Percentiles rank a stretch among this genome's conserved stretches.
Conservation (phyloP, 2,113 vertebrate species). For the Podarcis muralis region DNA sequence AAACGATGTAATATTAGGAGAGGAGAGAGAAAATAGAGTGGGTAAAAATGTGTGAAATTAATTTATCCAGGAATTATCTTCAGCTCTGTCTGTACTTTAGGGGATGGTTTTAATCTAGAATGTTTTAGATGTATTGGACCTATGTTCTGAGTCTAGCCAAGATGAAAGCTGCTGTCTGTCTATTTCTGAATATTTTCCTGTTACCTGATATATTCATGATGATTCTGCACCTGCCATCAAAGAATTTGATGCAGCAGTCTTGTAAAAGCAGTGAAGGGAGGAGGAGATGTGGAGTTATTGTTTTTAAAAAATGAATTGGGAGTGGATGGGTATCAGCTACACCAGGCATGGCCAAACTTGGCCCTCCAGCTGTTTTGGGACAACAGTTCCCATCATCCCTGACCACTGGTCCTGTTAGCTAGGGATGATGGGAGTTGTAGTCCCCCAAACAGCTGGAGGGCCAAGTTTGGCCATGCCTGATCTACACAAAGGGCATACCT, state of each 20-base stretch:
- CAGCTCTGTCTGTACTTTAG: slow-evolving; percentile 31
- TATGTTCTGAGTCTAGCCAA: slow-evolving; percentile 41
- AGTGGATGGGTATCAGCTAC: neutral
- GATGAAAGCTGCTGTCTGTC: slow-evolving; percentile 57
- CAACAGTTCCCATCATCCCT: too few relatives aligned
- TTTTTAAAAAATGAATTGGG: neutral
- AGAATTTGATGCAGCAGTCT: neutral
- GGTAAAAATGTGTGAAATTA: neutral
- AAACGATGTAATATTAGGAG: neutral
- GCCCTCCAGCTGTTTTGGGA: too few relatives aligned
- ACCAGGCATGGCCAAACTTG: too few relatives aligned
- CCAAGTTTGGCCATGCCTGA: too few relatives aligned
- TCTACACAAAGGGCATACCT: too few relatives aligned
- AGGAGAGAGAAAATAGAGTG: neutral
- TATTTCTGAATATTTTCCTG: slow-evolving; percentile 38
- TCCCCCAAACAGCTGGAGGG: too few relatives aligned
- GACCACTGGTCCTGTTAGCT: too few relatives aligned
- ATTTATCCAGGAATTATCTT: neutral
- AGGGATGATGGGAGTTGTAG: too few relatives aligned
- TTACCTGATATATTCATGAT: neutral
- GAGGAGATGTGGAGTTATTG: neutral
- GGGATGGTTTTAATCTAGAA: slow-evolving; percentile 28
- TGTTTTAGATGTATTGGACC: neutral
- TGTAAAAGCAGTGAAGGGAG: neutral
- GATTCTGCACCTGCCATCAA: slow-evolving; percentile 6